A percentile compares a stretch with the other conserved stretches of the same genome.
These are phyloP conservation scores for Bettongia penicillata DNA, from an alignment of 2,113 vertebrate genomes.

Conservation along the genomic window DNA sequence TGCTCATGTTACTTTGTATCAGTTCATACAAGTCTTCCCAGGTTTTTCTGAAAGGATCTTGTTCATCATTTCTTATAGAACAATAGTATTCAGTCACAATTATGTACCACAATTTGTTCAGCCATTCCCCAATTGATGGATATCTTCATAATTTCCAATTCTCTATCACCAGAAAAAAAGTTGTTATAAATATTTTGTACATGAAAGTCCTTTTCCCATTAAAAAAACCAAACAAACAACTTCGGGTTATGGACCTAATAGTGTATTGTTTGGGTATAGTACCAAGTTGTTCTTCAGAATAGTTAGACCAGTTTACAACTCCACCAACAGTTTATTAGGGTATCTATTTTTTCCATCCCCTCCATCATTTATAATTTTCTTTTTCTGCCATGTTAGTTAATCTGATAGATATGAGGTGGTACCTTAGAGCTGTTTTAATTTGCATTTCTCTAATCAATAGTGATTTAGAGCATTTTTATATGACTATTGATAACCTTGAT, in stretches of 20 bases:
- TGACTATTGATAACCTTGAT: too few relatives aligned
- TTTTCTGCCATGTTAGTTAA: not conserved
- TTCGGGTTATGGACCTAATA: not conserved
- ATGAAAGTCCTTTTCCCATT: not conserved
- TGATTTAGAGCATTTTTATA: not conserved
- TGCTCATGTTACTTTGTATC: not conserved
- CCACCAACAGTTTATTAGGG: not conserved
- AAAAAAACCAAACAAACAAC: not conserved
- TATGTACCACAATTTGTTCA: not conserved
- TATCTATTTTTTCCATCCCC: not conserved
- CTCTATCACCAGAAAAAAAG: not conserved
- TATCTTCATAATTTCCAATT: not conserved
- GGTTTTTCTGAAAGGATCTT: not conserved
- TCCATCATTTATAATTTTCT: too few relatives aligned
- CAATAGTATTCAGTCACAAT: not conserved
- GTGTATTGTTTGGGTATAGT: not conserved
- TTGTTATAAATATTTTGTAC: not conserved
- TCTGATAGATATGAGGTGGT: not conserved
- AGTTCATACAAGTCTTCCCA: not conserved
- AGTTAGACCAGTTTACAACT: not conserved
- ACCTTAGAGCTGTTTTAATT: not conserved
- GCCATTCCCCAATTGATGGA: not conserved
- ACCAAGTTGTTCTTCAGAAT: not conserved
- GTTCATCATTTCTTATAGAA: not conserved
- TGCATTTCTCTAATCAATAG: not conserved